Percentiles rank a stretch among this genome's conserved stretches.
Evolutionary conservation across 2,888 invertebrate species (phyloP).

Genomic region (Plebejus melissa): DNA sequence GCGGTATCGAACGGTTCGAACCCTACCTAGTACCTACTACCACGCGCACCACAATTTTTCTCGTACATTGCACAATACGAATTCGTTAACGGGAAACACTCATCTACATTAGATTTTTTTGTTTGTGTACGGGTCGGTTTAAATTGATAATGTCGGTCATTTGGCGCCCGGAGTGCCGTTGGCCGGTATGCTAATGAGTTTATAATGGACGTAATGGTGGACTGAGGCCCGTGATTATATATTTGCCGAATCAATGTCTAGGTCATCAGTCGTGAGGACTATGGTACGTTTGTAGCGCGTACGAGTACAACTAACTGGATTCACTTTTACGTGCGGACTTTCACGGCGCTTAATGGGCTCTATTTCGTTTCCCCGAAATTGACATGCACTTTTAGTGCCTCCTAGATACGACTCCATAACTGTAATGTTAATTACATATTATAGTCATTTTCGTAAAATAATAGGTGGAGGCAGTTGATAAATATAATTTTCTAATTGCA

Average conservation of each 20-base stretch:
- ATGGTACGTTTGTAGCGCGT: not conserved
- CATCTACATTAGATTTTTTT: conserved; percentile 75
- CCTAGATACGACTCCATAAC: not conserved
- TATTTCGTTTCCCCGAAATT: conserved; percentile 3
- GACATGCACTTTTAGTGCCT: not conserved
- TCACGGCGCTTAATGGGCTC: not conserved
- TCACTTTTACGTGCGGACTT: conserved; percentile 22
- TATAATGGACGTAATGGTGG: conserved; percentile 76
- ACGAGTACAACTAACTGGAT: conserved; percentile 12
- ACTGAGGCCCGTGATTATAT: conserved; percentile 70
- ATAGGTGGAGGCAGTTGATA: not conserved
- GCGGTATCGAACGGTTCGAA: conserved; percentile 69
- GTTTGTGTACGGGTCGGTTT: conserved; percentile 72
- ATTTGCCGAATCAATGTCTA: conserved; percentile 75
- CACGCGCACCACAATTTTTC: conserved; percentile 75
- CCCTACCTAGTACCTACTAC: conserved; percentile 60
- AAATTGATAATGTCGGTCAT: conserved; percentile 79
- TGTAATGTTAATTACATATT: not conserved
- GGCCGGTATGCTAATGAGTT: conserved; percentile 76
- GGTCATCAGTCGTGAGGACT: conserved; percentile 56
- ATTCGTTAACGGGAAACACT: conserved; percentile 76
- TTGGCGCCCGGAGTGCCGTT: conserved; percentile 76
- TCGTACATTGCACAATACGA: conserved; percentile 77
- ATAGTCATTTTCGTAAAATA: not conserved
- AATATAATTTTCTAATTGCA: not conserved